Evolutionary conservation across 1,140 invertebrate species (phyloP), one percentile per base, ranked within the genome.

Genomic region (Lepidostoma basale): DNA sequence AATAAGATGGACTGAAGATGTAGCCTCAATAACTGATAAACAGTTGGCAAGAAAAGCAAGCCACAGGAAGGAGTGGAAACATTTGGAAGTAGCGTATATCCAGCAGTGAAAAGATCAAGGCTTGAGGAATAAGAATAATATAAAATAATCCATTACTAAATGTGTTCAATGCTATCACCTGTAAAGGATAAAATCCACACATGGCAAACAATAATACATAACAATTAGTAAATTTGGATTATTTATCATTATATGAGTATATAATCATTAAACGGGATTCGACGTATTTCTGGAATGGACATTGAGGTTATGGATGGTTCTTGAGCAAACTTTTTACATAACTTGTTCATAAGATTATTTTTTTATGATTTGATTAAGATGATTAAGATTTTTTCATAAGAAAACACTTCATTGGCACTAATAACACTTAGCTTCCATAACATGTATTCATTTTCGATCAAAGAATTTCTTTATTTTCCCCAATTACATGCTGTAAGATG

Each of bases 271-370:
- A n/a, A n/a, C n/a, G n/a, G n/a, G n/a, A n/a, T n/a, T n/a, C n/a
- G n/a, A n/a, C n/a, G n/a, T n/a, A n/a, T n/a, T n/a, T n/a, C n/a
- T n/a, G n/a, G n/a, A n/a, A n/a, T n/a, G n/a, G n/a, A n/a, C n/a
- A n/a, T n/a, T n/a, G n/a, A n/a, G n/a, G n/a, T n/a, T n/a, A n/a
- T 56, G 52, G 52, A 56, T 56, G 52, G 52, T 33, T 36, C 20
- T 56, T 39, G 52, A 56, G 52, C 52, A 39, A 39, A 18, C 45
- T n/a, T n/a, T n/a, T n/a, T n/a, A 47, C 16, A 54, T 45, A n/a
- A 10, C n/a, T n/a, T 30, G 18, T 33, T 56, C 52, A 56, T 56
- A 56, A 56, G 52, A 56, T 56, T 56, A 36, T 12, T 56, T 2
- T 22, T 56, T 56, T 10, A 36, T 14, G 52, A 33, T 20, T 33